Evolutionary conservation across 2,113 vertebrate genomes (phyloP).

Genomic region (Formicarius rufipectus): DNA sequence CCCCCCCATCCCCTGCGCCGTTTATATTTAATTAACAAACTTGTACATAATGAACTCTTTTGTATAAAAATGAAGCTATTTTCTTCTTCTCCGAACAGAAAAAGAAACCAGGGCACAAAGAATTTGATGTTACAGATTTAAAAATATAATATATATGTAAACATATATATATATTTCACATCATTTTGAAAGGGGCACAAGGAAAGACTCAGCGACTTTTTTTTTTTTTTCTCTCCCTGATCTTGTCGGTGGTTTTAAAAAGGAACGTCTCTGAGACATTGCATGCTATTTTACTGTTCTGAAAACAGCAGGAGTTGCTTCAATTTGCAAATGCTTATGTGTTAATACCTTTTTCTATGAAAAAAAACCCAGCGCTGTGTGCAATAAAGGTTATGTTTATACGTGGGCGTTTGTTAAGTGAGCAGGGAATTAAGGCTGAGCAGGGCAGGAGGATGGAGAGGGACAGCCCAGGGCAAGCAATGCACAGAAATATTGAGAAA

Average conservation of each 20-base stretch:
- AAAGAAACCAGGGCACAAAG: constrained; percentile 93
- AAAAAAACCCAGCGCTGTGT: constrained; percentile 94
- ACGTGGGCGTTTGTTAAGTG: constrained; percentile 60
- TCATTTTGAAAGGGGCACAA: constrained; percentile 73
- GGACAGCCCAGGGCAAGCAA: not conserved
- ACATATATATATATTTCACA: constrained; percentile 68
- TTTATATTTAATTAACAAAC: constrained; percentile 83
- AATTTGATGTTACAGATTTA: constrained; percentile 81
- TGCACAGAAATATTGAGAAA: not conserved
- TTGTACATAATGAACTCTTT: constrained; percentile 97
- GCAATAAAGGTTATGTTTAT: constrained; percentile 99
- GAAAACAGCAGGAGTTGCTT: constrained; percentile 88
- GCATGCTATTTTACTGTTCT: constrained; percentile 95
- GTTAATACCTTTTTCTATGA: constrained; percentile 98
- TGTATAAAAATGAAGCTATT: constrained; percentile 99
- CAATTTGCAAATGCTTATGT: constrained; percentile 98
- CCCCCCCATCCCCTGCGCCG: constrained; percentile 35
- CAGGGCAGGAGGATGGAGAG: not conserved
- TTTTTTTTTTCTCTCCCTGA: not conserved
- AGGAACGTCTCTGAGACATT: constrained; percentile 80
- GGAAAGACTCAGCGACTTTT: constrained; percentile 56
- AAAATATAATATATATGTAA: constrained; percentile 63
- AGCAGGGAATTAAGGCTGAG: not conserved
- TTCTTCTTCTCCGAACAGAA: constrained; percentile 92
- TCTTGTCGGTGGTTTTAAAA: constrained; percentile 76